Evolutionary conservation across 2,113 vertebrate genomes (phyloP).

Genomic region (Ariopsis seemanni): DNA sequence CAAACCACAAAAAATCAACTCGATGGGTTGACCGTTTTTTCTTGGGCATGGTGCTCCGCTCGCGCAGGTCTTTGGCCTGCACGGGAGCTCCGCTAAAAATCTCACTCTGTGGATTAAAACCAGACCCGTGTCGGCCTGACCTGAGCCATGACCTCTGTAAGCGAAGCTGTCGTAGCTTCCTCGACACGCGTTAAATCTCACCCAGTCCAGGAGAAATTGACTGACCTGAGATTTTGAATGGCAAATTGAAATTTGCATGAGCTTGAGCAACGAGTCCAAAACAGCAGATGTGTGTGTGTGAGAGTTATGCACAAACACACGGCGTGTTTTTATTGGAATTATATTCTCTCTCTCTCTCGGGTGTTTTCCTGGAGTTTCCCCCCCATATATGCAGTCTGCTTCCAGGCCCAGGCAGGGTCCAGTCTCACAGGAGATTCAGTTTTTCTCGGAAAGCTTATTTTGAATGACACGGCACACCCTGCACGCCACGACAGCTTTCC

Average conservation of each 20-base stretch:
- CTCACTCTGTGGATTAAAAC: not conserved
- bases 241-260: not conserved
- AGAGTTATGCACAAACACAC: not conserved
- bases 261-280: not conserved
- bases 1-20: too few species aligned
- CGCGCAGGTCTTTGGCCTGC: too few species aligned
- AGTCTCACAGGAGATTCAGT: not conserved
- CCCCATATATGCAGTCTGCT: not conserved
- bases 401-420: not conserved
- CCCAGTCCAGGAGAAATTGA: not conserved
- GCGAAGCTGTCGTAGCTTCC: not conserved
- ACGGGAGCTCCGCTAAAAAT: too few species aligned
- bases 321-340: not conserved
- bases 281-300: not conserved
- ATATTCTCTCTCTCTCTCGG: too few species aligned
- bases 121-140: not conserved
- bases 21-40: too few species aligned
- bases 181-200: not conserved
- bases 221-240: not conserved
- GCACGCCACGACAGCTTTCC: not conserved
- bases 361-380: too few species aligned
- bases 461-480: not conserved
- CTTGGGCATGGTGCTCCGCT: too few species aligned
- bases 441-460: not conserved
- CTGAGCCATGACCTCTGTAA: not conserved